Evolutionary conservation across 2,797 vertebrate genomes (phyloP), one percentile per base, ranked within the genome.

Genomic region (Vireo griseus): DNA sequence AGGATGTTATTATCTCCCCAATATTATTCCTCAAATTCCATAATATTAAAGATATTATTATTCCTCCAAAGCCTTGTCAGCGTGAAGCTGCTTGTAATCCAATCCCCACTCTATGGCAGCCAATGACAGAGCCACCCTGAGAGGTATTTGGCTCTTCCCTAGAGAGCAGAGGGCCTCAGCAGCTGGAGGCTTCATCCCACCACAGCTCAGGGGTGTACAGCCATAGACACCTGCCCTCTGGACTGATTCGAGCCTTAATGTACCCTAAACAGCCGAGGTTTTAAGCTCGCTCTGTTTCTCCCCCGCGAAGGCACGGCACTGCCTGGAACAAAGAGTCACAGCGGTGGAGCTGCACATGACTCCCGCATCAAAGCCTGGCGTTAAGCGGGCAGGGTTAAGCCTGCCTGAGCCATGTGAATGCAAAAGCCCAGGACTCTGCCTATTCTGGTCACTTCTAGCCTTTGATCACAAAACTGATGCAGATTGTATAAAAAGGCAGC

Each of bases 41-140:
- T 91, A 96, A 86, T 94, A 94, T 94, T 96, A 67, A 54, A 87
- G 93, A 86, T 92, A 95, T 68, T 95, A 90, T 94, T 96, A 92
- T 93, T 93, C 58, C 89, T 96, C 78, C 68, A 88, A 91, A 96
- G 91, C 58, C 82, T 74, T 92, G 87, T 88, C 85, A 95, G 94
- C 73, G 8, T 55, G 95, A 94, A 96, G 87, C 89, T 57, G 69
- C 92, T 93, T 95, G 95, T 96, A 96, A 96, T 96, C 95, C 91
- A 86, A 92, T 94, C 95, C 85, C 35, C 0, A 2, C 77, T 10
- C 4, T 35, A 79, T 47, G 0, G 85, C 78, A 90, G 87, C 91
- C 69, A 51, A 69, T 94, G 91, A 92, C 21, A 94, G 82, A 96
- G 83, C 59, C 91, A 63, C 31, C 45, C 76, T 24, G 20, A 20